Evolutionary conservation across 2,113 vertebrate genomes (phyloP), one percentile per base, ranked within the genome.

Genomic region (Clarias macrocephalus): DNA sequence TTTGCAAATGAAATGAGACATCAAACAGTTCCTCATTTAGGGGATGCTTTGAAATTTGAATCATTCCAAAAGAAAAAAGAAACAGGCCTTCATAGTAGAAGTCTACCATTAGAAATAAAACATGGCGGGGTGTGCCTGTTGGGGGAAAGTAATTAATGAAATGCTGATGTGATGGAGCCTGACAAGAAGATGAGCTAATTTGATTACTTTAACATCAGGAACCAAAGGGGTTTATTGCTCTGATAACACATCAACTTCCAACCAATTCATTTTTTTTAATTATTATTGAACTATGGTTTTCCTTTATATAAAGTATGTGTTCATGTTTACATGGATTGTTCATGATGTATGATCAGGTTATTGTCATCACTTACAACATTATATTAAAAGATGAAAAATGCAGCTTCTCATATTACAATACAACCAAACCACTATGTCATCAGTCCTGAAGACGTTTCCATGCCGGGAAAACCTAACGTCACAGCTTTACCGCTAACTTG

Each of bases 21-120:
- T 89, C 80, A 84, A 86, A 84, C 80, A 25, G 84, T 70, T 33
- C 21, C 75, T 57, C 59, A 2, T 76, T 76, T 68, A 28, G 37
- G 85, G n/a, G 28, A 65, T 2, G 33, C 5, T 56, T 87, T 68
- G 42, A 83, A 75, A 85, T 73, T 30, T n/a, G 28, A 82, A 84
- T 82, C 48, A 88, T 77, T 83, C 68, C 62, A 48, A 87, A 84
- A 72, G 80, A 79, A 33, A n/a, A 86, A 88, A 52, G 60, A 30
- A 10, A 42, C 4, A 23, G 25, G 28, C 28, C 37, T 68, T 80
- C 60, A 83, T n/a, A 83, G 28, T 33, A 83, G 28, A 88, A 57
- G 54, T 83, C 42, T 70, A 82, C 1, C 63, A 68, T 62, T 77
- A 81, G 57, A 6, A 23, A 42, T 42, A 81, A 37, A 62, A 25